phyloP scores from a whole-genome alignment of 2,888 invertebrate genomes.

The Thymelicus acteon region DNA sequence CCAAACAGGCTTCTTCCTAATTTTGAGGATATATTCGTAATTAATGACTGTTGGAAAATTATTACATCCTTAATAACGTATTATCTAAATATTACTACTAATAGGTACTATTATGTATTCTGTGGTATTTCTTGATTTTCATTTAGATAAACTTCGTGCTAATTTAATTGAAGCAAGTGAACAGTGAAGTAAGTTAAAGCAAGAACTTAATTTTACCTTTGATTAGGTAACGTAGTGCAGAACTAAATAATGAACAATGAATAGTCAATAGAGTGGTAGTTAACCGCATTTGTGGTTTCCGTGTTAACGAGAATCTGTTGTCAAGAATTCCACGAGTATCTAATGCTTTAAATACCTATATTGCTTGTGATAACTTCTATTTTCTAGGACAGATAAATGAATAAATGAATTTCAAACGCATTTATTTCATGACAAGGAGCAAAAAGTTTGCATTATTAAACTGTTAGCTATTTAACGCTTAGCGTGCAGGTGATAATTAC shows the following conservation, averaged over 20 bases:
- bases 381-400: too few relatives aligned
- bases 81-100: too few relatives aligned
- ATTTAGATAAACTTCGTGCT: too few relatives aligned
- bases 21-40: too few relatives aligned
- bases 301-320: slow-evolving; percentile 23
- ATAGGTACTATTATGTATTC: too few relatives aligned
- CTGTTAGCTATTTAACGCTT: slow-evolving; percentile 11
- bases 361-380: too few relatives aligned
- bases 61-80: too few relatives aligned
- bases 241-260: slow-evolving; percentile 1
- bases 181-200: not conserved
- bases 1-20: not conserved
- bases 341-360: not conserved
- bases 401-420: not conserved
- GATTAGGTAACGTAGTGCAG: not conserved
- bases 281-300: slow-evolving; percentile 29
- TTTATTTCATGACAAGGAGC: not conserved
- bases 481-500: slow-evolving; percentile 11
- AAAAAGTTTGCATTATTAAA: slow-evolving; percentile 14
- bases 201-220: not conserved
- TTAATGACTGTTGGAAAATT: too few relatives aligned
- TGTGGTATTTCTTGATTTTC: too few relatives aligned
- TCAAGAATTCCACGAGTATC: not conserved
- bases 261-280: slow-evolving; percentile 10
- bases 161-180: not conserved